phyloP scores from a whole-genome alignment of 2,113 vertebrate genomes.

The Vulpes vulpes region DNA sequence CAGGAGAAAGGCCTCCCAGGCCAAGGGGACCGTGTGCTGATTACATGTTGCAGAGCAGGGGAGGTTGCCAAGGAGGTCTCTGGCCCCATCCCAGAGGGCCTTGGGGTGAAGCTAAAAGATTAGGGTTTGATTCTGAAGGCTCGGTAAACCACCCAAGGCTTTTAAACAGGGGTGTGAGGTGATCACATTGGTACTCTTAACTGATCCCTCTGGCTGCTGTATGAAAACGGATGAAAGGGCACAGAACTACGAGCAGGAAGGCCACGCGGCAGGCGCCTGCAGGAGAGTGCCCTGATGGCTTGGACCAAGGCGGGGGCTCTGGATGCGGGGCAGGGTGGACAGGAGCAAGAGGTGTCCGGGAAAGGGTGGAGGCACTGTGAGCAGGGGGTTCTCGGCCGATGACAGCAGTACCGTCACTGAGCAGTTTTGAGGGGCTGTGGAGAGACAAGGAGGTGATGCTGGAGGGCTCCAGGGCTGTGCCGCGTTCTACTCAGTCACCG shows the following conservation, averaged over 20 bases:
- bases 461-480: background rate
- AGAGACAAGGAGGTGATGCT: background rate
- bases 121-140: background rate
- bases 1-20: background rate
- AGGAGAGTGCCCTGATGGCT: background rate
- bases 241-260: background rate
- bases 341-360: background rate
- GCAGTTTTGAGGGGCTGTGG: background rate
- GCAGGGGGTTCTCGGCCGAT: accelerated
- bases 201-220: background rate
- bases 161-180: background rate
- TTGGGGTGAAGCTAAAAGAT: background rate
- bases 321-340: background rate
- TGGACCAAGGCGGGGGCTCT: background rate
- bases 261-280: background rate
- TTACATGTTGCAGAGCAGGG: background rate
- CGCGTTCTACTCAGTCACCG: accelerated
- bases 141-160: background rate
- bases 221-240: background rate
- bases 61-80: background rate
- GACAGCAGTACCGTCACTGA: background rate
- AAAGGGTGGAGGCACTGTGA: background rate
- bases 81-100: background rate
- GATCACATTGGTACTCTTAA: background rate
- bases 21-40: background rate